These are phyloP conservation scores for Ameiurus melas DNA, from an alignment of 2,113 vertebrate genomes.

Conservation along the genomic window DNA sequence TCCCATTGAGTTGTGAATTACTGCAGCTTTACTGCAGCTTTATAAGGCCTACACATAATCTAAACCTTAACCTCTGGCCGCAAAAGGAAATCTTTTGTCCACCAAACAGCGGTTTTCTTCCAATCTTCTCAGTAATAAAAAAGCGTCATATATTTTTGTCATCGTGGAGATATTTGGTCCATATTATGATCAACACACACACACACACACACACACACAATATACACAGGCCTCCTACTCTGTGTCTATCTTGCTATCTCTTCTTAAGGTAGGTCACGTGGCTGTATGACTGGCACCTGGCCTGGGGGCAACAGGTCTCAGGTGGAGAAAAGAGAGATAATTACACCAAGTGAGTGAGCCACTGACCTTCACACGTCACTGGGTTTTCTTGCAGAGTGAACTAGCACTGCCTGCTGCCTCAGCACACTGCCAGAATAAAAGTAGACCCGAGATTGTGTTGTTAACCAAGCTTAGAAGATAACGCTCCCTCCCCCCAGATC, in stretches of 20 bases:
- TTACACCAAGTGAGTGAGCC: conserved; percentile 13
- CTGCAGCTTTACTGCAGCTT: not conserved
- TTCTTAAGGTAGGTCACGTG: conserved; percentile 2
- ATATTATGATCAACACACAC: conserved; percentile 6
- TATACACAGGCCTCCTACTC: conserved; percentile 17
- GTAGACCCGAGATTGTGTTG: conserved; percentile 22
- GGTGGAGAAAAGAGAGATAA: conserved; percentile 19
- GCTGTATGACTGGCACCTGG: conserved; percentile 32
- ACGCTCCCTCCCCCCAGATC: conserved; percentile 16
- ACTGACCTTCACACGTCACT: conserved; percentile 46
- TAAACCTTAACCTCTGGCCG: not conserved
- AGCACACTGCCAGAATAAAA: conserved; percentile 28
- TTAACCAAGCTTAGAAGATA: conserved; percentile 31
- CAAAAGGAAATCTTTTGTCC: not conserved
- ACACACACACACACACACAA: conserved; percentile 36
- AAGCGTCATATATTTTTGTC: not conserved
- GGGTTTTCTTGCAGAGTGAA: conserved; percentile 4
- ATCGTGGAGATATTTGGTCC: not conserved
- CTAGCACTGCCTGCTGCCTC: conserved; percentile 9
- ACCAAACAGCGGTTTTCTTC: not conserved
- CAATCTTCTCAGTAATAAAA: not conserved
- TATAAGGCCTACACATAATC: not conserved
- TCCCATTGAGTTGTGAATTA: not conserved
- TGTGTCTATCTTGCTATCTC: conserved; percentile 16
- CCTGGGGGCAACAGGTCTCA: conserved; percentile 37